Conservation (phyloP, 2,888 invertebrate genomes). For the Lasioglossum vierecki region DNA sequence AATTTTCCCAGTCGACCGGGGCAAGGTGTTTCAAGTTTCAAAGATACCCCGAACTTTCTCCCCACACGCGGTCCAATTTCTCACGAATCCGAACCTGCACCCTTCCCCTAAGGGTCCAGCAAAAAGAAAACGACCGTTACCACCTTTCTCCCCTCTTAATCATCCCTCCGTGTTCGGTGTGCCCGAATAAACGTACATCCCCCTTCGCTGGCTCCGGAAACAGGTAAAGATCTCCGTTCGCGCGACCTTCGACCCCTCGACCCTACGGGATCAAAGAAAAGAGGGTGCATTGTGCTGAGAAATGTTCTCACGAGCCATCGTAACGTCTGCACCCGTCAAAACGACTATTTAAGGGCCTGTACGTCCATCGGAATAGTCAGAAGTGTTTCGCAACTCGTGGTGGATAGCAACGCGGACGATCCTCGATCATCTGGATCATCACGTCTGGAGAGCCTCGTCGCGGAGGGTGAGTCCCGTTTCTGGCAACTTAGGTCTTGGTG, state of each 20-base stretch:
- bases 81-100: constrained; percentile 41
- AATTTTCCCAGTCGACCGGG: not conserved
- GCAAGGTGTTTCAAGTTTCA: constrained; percentile 8
- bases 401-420: constrained; percentile 1
- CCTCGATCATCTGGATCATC: not conserved
- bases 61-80: constrained; percentile 12
- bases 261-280: constrained; percentile 32
- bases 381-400: constrained; percentile 42
- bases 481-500: constrained; percentile 81
- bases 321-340: constrained; percentile 27
- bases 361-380: not conserved
- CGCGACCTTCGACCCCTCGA: constrained; percentile 37
- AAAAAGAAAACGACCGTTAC: constrained; percentile 50
- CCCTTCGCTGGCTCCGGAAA: constrained; percentile 43
- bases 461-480: constrained; percentile 79
- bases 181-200: constrained; percentile 42
- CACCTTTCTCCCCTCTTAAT: constrained; percentile 20
- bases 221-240: constrained; percentile 46
- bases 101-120: constrained; percentile 1
- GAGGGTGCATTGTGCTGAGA: constrained; percentile 25
- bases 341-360: constrained; percentile 43
- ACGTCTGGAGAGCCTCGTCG: not conserved
- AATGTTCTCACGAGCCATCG: constrained; percentile 49
- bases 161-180: constrained; percentile 15
- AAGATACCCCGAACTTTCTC: not conserved